Conservation (phyloP, 2,888 invertebrate species). For the Dasypogon diadema region DNA sequence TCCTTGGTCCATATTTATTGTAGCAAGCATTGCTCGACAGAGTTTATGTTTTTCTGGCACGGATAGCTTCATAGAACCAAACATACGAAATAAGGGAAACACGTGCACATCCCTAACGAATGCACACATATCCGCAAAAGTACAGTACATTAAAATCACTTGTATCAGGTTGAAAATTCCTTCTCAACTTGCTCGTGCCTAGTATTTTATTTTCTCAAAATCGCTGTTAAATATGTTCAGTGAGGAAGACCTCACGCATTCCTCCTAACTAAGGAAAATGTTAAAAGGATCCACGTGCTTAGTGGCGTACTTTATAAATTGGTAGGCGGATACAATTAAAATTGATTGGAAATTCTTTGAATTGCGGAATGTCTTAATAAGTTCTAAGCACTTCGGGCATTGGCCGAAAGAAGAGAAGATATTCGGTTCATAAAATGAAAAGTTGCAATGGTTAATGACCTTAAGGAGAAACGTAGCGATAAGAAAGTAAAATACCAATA, state of each 20-base stretch:
- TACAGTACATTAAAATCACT: too few species aligned
- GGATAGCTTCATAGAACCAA: not conserved
- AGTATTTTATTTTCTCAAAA: not conserved
- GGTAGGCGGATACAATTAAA: slow-evolving; percentile 43
- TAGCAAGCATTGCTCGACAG: slow-evolving; percentile 2
- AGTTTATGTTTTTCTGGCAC: not conserved
- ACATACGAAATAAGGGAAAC: too few species aligned
- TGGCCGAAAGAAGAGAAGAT: too few species aligned
- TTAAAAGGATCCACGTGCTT: slow-evolving; percentile 34
- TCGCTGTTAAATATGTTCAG: not conserved
- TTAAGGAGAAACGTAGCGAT: too few species aligned
- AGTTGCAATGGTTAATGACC: too few species aligned
- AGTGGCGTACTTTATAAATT: slow-evolving; percentile 1
- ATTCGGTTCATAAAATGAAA: too few species aligned
- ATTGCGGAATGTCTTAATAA: slow-evolving; percentile 45
- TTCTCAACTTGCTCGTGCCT: too few species aligned
- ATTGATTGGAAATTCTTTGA: slow-evolving; percentile 47
- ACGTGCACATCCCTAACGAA: too few species aligned
- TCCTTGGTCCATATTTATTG: slow-evolving; percentile 40
- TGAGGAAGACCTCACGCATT: not conserved
- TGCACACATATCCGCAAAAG: too few species aligned
- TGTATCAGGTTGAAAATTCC: too few species aligned
- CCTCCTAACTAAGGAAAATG: slow-evolving; percentile 10
- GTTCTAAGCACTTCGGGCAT: slow-evolving; percentile 21
- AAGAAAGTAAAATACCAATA: too few species aligned